phyloP scores from a whole-genome alignment of 2,797 vertebrate genomes.

The Steatocranus sp. region DNA sequence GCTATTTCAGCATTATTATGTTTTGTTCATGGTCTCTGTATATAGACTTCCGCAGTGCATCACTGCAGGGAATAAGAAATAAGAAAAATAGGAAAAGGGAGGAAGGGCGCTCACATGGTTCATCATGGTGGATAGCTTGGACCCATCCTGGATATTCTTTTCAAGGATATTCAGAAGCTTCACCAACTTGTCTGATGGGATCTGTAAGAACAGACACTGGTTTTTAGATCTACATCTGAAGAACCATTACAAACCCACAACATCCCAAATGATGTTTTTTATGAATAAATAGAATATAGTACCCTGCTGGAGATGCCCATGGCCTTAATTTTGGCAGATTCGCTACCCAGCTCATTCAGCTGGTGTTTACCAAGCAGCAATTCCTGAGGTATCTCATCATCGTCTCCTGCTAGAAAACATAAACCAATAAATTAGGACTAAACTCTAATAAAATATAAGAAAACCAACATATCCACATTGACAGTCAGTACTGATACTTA shows the following conservation, averaged over 20 bases:
- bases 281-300: constrained; percentile 19
- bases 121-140: constrained; percentile 91
- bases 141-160: constrained; percentile 97
- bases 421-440: neutral
- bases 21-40: neutral
- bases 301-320: constrained; percentile 98
- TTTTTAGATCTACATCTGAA: neutral
- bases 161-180: constrained; percentile 96
- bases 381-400: constrained; percentile 97
- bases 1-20: neutral
- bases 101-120: constrained; percentile 83
- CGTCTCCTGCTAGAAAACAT: constrained; percentile 68
- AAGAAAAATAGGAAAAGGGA: neutral
- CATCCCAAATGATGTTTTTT: neutral
- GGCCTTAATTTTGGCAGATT: constrained; percentile 98
- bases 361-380: constrained; percentile 94
- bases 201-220: constrained; percentile 66
- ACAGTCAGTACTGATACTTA: constrained; percentile 46
- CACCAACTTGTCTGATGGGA: constrained; percentile 95
- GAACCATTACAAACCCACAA: neutral
- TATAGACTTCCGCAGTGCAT: neutral
- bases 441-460: neutral
- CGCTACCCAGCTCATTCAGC: constrained; percentile 91
- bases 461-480: neutral
- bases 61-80: neutral